A percentile compares a stretch with the other conserved stretches of the same genome.
Conservation (phyloP, 2,113 vertebrate species). For the Notothenia rossii region DNA sequence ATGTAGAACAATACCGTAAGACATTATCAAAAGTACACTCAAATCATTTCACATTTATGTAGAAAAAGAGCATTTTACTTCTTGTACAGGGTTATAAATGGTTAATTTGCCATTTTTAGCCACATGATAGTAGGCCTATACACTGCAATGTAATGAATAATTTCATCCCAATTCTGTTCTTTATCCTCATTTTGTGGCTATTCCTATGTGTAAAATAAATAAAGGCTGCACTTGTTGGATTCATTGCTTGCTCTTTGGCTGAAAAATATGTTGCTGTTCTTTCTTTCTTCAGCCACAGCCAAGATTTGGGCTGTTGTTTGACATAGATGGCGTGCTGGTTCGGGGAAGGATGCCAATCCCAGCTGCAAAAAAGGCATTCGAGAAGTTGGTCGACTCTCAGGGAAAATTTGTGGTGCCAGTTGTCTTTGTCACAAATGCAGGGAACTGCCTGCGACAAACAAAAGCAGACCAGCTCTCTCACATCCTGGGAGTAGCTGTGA, state of each 20-base stretch:
- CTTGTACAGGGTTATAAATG: not conserved
- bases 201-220: not conserved
- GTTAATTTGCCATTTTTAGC: not conserved
- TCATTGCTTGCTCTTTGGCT: not conserved
- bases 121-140: not conserved
- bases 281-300: constrained; percentile 76
- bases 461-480: constrained; percentile 92
- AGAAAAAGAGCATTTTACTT: not conserved
- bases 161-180: not conserved
- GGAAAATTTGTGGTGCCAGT: constrained; percentile 91
- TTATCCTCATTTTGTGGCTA: not conserved
- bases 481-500: constrained; percentile 90
- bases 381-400: constrained; percentile 88
- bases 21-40: not conserved
- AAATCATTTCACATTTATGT: not conserved
- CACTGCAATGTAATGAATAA: not conserved
- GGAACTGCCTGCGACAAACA: constrained; percentile 90
- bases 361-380: constrained; percentile 88
- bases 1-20: not conserved
- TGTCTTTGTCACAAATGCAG: constrained; percentile 95
- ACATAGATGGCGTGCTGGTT: constrained; percentile 92
- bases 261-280: not conserved
- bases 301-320: constrained; percentile 90
- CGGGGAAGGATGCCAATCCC: constrained; percentile 90
- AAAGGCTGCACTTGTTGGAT: too few species aligned